Conservation (phyloP, 2,888 invertebrate species). For the Mesorhabditis belari region DNA sequence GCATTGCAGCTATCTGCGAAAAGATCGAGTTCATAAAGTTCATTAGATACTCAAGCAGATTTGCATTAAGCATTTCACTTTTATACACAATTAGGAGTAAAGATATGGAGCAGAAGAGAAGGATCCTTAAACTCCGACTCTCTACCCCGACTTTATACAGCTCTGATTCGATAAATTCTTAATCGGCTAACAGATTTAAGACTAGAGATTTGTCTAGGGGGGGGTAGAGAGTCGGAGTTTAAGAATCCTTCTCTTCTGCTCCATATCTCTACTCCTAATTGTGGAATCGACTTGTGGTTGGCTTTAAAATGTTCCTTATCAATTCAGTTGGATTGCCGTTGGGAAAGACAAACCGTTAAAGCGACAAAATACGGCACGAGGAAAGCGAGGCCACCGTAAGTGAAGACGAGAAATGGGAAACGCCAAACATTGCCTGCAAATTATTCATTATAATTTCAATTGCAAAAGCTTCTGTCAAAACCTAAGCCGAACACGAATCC, state of each 20-base stretch:
- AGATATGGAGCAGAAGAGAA: too few species aligned
- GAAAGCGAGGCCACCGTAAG: conserved; percentile 58
- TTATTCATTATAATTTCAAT: conserved; percentile 53
- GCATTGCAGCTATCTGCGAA: conserved; percentile 65
- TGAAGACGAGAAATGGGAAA: conserved; percentile 60
- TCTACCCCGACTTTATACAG: too few species aligned
- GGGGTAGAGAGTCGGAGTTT: too few species aligned
- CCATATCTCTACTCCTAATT: too few species aligned
- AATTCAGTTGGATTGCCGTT: background rate
- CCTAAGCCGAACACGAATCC: conserved; percentile 55
- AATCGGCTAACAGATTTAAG: background rate
- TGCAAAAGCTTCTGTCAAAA: background rate
- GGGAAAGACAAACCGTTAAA: conserved; percentile 61
- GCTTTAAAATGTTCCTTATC: too few species aligned
- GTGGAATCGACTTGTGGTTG: too few species aligned
- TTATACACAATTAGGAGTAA: too few species aligned
- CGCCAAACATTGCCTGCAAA: conserved; percentile 62
- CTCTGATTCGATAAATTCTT: background rate
- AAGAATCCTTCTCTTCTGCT: too few species aligned
- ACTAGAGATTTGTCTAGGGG: too few species aligned
- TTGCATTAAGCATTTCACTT: too few species aligned
- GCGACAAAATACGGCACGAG: conserved; percentile 76
- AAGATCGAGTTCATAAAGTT: background rate
- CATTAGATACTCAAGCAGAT: background rate
- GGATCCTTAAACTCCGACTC: too few species aligned